Base-by-base conservation (phyloP, 2,113 vertebrate genomes). In the Antennarius striatus region DNA sequence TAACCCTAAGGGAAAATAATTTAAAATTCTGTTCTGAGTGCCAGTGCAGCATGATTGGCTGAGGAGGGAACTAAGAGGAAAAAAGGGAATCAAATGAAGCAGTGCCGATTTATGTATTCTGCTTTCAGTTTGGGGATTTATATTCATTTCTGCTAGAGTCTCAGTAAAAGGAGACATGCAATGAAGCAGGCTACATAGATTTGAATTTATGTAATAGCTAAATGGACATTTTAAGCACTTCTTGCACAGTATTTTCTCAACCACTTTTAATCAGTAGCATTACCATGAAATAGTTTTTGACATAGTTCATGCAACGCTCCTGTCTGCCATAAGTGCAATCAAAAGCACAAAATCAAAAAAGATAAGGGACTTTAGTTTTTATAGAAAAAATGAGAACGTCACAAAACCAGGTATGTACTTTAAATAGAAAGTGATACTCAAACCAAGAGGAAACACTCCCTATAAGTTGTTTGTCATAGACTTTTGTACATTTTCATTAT, bases 1-100 rank as follows among this genome's bases (percentile, higher is more conserved):
- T 80, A 83, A 92, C 86, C 86, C 48, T 68, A 82, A 84, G 79
- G 80, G 82, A 73, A 84, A 84, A 71, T 74, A 28, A 54, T 91
- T 75, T 78, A 59, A 55, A 49, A 57, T 48, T 65, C 60, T 79
- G 47, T 76, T 11, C 58, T 73, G 79, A 83, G 77, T 85, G 93
- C 93, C 88, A 89, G 90, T 87, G 81, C 86, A 88, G 86, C 65
- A 81, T 90, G 83, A 91, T 48, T 91, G 58, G 77, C 83, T 67
- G 74, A 79, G 91, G 90, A 92, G 90, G 16, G 84, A 91, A 90
- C 80, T 62, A 75, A 82, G 80, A 78, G 86, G 22, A 42, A 82
- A 77, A 73, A 75, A 86, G 84, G 79, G 83, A 85, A 79, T 86
- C 50, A 71, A 71, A 82, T 73, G 50, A 84, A 81, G 83, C 87